Conservation (phyloP, 2,797 vertebrate genomes). For the Schizothorax lantsangensis region DNA sequence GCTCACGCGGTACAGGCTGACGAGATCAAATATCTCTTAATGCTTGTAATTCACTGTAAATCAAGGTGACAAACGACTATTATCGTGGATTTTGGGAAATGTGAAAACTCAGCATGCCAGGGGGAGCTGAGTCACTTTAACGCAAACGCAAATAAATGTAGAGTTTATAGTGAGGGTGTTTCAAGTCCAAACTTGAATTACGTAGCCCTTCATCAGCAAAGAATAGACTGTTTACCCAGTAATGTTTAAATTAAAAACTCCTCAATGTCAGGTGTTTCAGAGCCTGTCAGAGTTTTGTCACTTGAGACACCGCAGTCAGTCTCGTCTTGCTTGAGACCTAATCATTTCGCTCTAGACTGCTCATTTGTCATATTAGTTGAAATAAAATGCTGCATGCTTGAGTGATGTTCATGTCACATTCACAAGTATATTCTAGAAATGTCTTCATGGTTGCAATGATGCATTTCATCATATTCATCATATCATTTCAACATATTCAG, state of each 20-base stretch:
- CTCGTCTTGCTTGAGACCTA: constrained; percentile 58
- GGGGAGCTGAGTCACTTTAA: constrained; percentile 58
- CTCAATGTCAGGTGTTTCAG: constrained; percentile 59
- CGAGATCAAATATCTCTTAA: constrained; percentile 55
- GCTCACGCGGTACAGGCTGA: constrained; percentile 19
- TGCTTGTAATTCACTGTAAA: constrained; percentile 58
- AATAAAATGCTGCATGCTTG: constrained; percentile 55
- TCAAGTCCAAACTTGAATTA: constrained; percentile 60
- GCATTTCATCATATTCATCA: background rate
- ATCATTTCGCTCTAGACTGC: constrained; percentile 52
- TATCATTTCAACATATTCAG: background rate
- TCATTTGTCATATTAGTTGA: constrained; percentile 61
- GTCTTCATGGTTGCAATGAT: background rate
- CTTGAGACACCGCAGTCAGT: constrained; percentile 60
- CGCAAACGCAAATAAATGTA: constrained; percentile 46
- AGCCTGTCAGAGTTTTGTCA: constrained; percentile 61
- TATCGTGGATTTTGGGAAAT: constrained; percentile 59
- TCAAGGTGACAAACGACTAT: constrained; percentile 49
- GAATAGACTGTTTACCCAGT: constrained; percentile 62
- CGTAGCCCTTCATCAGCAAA: constrained; percentile 56
- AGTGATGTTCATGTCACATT: constrained; percentile 37
- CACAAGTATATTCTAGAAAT: constrained; percentile 36
- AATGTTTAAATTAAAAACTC: constrained; percentile 66
- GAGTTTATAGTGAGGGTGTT: constrained; percentile 52
- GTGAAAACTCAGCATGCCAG: constrained; percentile 47